Percentiles rank a stretch among this genome's conserved stretches.
Evolutionary conservation across 2,797 vertebrate genomes (phyloP).

Genomic region (Lepus townsendii): DNA sequence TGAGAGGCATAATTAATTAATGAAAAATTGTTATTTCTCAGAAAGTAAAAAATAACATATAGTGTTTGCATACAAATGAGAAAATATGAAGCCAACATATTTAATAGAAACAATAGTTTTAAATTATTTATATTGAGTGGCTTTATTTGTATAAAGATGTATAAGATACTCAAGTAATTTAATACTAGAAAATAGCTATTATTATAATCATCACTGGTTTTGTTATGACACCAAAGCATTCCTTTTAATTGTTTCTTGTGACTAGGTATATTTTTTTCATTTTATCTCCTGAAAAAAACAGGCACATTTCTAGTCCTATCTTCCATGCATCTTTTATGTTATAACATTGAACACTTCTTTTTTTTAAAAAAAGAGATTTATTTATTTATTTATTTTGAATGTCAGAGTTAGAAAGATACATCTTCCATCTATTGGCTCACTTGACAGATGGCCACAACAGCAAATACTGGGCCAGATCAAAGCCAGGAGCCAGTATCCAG

Average conservation of each 20-base stretch:
- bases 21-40: slow-evolving; percentile 70
- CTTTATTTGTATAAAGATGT: background rate
- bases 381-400: too few species aligned
- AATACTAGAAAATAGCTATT: background rate
- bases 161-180: slow-evolving; percentile 23
- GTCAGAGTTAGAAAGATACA: too few species aligned
- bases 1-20: slow-evolving; percentile 74
- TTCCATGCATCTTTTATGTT: background rate
- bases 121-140: slow-evolving; percentile 3
- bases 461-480: too few species aligned
- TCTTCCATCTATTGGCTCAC: too few species aligned
- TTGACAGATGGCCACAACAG: too few species aligned
- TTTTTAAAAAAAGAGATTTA: background rate
- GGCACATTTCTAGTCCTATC: background rate
- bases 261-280: background rate
- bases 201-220: slow-evolving; percentile 27
- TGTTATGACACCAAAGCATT: background rate
- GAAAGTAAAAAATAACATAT: slow-evolving; percentile 51
- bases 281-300: background rate
- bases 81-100: slow-evolving; percentile 62
- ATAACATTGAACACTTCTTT: background rate
- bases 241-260: slow-evolving; percentile 6
- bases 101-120: slow-evolving; percentile 62
- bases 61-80: slow-evolving; percentile 73
- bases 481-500: too few species aligned